Evolutionary conservation across 2,888 invertebrate species (phyloP).

Genomic region (Leptogaster cylindrica): DNA sequence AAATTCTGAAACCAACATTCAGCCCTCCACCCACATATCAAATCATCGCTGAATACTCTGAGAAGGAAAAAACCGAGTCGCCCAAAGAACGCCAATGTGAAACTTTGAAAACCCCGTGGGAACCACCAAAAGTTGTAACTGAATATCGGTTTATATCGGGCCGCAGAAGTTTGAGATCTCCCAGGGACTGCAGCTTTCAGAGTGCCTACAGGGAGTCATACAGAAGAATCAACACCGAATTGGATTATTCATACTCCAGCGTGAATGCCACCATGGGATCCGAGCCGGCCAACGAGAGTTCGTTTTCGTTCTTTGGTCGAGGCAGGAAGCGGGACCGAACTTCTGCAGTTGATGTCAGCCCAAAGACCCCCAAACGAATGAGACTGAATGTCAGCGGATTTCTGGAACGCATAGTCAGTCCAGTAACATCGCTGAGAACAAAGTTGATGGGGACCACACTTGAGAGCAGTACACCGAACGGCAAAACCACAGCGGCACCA

Average conservation of each 20-base stretch:
- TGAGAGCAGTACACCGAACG: slow-evolving; percentile 53
- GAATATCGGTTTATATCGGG: slow-evolving; percentile 54
- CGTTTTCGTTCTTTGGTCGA: slow-evolving; percentile 57
- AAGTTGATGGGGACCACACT: slow-evolving; percentile 56
- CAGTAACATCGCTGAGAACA: slow-evolving; percentile 56
- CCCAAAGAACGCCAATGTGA: neutral
- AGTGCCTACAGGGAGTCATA: slow-evolving; percentile 54
- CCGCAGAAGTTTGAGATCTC: slow-evolving; percentile 56
- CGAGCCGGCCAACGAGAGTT: slow-evolving; percentile 55
- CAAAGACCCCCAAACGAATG: slow-evolving; percentile 57
- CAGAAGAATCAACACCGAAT: slow-evolving; percentile 55
- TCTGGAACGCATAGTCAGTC: slow-evolving; percentile 56
- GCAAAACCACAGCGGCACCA: slow-evolving; percentile 42
- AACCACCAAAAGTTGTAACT: neutral
- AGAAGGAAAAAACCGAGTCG: neutral
- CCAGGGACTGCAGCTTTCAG: slow-evolving; percentile 52
- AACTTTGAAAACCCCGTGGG: neutral
- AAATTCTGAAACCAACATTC: slow-evolving; percentile 44
- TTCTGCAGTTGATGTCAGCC: slow-evolving; percentile 49
- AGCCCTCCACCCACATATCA: neutral
- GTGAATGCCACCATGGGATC: slow-evolving; percentile 61
- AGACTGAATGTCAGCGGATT: slow-evolving; percentile 55
- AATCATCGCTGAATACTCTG: neutral
- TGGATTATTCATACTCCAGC: slow-evolving; percentile 58
- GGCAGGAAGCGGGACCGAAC: slow-evolving; percentile 59